Evolutionary conservation across 2,113 vertebrate genomes (phyloP), one percentile per base, ranked within the genome.

Genomic region (Clarias macrocephalus): DNA sequence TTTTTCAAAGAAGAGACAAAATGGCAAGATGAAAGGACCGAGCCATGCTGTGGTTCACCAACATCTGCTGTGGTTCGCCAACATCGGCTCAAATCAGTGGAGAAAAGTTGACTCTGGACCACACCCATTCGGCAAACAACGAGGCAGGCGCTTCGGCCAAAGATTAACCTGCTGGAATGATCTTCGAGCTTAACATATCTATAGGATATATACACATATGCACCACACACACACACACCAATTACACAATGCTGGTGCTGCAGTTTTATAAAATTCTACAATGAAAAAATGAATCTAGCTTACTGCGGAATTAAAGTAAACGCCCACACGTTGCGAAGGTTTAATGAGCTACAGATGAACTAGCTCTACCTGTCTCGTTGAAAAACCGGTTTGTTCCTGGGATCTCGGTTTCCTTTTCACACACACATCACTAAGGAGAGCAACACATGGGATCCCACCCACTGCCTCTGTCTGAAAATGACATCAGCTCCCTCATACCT

Each of bases 361-460:
- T 70, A 87, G 89, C 87, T 85, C 82, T 82, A 86, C 87, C 82
- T 82, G 85, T 88, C 68, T 77, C 59, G 66, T 62, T 68, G 89
- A 70, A 90, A 88, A 90, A 88, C 87, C 85, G 63, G 82, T 90
- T 87, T 84, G 15, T 15, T 8, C 72, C 73, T n/a, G 70, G 68
- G 60, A 88, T 79, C 62, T 85, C 77, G 57, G 77, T 60, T 86
- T 85, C 82, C 76, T 90, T 79, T 72, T 77, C 75, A 11, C 76
- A 59, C 76, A 75, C 85, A 30, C 66, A 86, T 48, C 59, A 84
- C 15, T 56, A 37, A 72, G 75, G 62, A 81, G 75, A 87, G 57
- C 11, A 60, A 76, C 52, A 77, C 82, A 56, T 60, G 80, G 8
- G 33, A 60, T 84, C 84, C 37, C 37, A 83, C 80, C 83, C 77